Conservation (phyloP, 2,888 invertebrate genomes). For the Thymelicus lineola region DNA sequence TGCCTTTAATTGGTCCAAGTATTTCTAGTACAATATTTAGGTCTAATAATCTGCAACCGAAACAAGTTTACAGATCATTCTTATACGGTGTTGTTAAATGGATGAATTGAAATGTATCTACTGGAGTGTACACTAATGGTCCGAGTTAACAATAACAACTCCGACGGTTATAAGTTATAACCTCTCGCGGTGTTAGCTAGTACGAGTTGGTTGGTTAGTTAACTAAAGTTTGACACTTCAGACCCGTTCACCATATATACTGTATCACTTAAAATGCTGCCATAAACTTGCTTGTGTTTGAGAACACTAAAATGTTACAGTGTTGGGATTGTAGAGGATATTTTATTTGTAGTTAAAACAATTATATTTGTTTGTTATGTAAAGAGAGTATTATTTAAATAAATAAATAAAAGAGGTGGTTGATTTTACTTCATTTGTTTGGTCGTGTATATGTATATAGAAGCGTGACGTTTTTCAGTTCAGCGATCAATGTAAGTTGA, state of each 20-base stretch:
- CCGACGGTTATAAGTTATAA: conserved; percentile 75
- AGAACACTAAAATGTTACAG: conserved; percentile 14
- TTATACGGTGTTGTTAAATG: neutral
- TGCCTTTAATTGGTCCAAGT: no score
- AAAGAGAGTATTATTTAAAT: no score
- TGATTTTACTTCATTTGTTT: no score
- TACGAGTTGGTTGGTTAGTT: conserved; percentile 52
- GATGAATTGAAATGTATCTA: conserved; percentile 44
- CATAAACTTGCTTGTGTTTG: conserved; percentile 32
- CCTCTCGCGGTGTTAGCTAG: conserved; percentile 57
- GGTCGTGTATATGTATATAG: no score
- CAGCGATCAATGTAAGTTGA: neutral
- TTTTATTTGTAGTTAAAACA: neutral
- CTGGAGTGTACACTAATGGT: conserved; percentile 55
- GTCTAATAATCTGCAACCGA: no score
- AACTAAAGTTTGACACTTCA: conserved; percentile 71
- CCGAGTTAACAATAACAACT: conserved; percentile 67
- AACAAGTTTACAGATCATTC: neutral
- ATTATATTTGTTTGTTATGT: neutral
- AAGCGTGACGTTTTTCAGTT: no score
- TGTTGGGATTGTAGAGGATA: conserved; percentile 3
- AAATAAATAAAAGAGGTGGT: no score
- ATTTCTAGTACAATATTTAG: no score
- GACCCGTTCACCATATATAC: conserved; percentile 62
- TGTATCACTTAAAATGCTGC: conserved; percentile 51